A percentile compares a stretch with the other conserved stretches of the same genome.
phyloP scores from a whole-genome alignment of 1,140 invertebrate genomes.

The Diabrotica virgifera region DNA sequence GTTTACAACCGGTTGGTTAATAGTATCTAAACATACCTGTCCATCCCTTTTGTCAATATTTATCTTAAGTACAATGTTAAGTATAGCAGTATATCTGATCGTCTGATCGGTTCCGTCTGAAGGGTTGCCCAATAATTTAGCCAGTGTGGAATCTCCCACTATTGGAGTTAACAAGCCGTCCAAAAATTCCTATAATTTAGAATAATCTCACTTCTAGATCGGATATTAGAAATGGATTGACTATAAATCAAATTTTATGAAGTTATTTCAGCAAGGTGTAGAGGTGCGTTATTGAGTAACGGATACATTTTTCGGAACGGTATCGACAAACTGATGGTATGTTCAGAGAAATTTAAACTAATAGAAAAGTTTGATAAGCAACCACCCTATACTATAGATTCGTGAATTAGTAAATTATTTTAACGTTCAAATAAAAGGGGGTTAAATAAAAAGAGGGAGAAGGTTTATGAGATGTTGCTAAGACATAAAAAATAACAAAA shows the following conservation, averaged over 20 bases:
- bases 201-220: conserved; percentile 10
- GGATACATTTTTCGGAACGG: too few species aligned
- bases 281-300: too few species aligned
- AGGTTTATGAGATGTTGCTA: too few species aligned
- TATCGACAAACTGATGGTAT: too few species aligned
- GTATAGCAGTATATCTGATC: conserved; percentile 12
- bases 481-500: too few species aligned
- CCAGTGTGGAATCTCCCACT: conserved; percentile 13
- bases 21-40: conserved; percentile 6
- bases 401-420: too few species aligned
- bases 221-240: conserved; percentile 15
- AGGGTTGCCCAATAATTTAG: conserved; percentile 12
- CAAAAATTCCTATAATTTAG: conserved; percentile 12
- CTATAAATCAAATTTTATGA: conserved; percentile 16
- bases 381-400: too few species aligned
- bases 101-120: conserved; percentile 7
- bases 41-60: conserved; percentile 16
- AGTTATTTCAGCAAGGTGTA: conserved; percentile 8
- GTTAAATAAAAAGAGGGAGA: too few species aligned
- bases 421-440: too few species aligned
- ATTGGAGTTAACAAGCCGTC: conserved; percentile 15
- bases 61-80: conserved; percentile 13
- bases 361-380: too few species aligned
- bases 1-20: conserved; percentile 5
- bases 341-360: too few species aligned